phyloP scores from a whole-genome alignment of 1,140 invertebrate species.

The Eupeodes corollae region DNA sequence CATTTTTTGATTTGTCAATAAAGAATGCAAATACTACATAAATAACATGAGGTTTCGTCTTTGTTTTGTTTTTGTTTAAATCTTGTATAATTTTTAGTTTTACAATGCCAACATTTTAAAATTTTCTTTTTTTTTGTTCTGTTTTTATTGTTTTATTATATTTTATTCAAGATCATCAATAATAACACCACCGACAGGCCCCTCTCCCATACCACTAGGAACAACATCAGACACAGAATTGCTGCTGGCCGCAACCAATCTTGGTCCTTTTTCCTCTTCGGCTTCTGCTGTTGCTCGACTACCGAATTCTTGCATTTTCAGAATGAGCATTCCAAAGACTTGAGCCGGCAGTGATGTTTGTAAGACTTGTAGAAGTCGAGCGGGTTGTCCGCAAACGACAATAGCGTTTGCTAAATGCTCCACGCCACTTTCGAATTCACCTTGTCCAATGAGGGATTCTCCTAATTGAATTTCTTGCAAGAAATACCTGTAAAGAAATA shows the following conservation, averaged over 20 bases:
- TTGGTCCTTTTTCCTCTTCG: constrained; percentile 15
- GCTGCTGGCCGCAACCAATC: constrained; percentile 9
- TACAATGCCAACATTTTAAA: too few species aligned
- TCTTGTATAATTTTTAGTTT: too few species aligned
- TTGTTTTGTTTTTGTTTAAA: too few species aligned
- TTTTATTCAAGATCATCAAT: constrained; percentile 34
- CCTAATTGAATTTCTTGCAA: constrained; percentile 65
- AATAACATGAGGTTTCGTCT: too few species aligned
- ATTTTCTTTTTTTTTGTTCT: too few species aligned
- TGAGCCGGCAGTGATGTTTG: constrained; percentile 87
- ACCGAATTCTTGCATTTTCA: constrained; percentile 60
- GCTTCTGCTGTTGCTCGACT: constrained; percentile 21
- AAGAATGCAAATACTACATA: too few species aligned
- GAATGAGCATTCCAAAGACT: constrained; percentile 77
- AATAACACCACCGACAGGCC: constrained; percentile 11
- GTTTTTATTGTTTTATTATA: too few species aligned
- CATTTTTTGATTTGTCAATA: too few species aligned
- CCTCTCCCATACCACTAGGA: constrained; percentile 17
- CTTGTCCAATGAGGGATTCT: constrained; percentile 75
- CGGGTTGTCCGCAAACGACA: constrained; percentile 89
- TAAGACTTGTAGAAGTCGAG: constrained; percentile 78
- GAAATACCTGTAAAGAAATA: constrained; percentile 27
- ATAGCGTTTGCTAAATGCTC: constrained; percentile 92
- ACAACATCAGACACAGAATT: constrained; percentile 13
- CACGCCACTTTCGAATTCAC: constrained; percentile 79